These are phyloP conservation scores for Lucinisca nassula DNA, from an alignment of 2,888 invertebrate genomes.

Conservation along the genomic window DNA sequence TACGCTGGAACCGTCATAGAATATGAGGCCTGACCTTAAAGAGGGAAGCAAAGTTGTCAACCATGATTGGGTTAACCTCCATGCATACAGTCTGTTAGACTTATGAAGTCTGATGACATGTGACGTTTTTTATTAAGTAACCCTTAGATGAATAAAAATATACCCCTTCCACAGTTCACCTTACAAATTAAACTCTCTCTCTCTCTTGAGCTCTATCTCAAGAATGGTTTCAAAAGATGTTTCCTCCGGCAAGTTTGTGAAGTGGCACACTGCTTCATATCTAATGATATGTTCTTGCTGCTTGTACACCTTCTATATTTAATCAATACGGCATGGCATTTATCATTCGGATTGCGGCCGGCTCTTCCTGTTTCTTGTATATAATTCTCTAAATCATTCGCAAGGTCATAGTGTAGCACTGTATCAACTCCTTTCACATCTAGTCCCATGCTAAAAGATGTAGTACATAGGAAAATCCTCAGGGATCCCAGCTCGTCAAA, in stretches of 20 bases:
- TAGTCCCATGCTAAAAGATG: conserved; percentile 58
- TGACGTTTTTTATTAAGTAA: too few species aligned
- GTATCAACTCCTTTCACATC: conserved; percentile 53
- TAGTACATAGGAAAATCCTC: conserved; percentile 53
- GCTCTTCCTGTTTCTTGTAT: conserved; percentile 55
- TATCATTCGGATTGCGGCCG: conserved; percentile 23
- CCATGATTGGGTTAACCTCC: too few species aligned
- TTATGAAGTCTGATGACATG: too few species aligned
- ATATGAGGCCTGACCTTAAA: too few species aligned
- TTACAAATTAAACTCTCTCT: too few species aligned
- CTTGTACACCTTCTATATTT: conserved; percentile 29
- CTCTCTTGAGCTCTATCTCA: too few species aligned
- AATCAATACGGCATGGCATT: conserved; percentile 42
- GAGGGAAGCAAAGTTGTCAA: too few species aligned
- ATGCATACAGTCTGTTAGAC: too few species aligned
- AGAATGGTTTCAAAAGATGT: background rate
- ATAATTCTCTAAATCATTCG: conserved; percentile 50
- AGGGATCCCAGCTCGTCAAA: conserved; percentile 31
- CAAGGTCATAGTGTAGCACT: conserved; percentile 50
- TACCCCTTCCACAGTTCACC: too few species aligned
- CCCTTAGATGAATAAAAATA: too few species aligned
- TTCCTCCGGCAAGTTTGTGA: background rate
- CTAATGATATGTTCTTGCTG: conserved; percentile 33
- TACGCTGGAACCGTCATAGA: too few species aligned
- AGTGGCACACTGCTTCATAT: conserved; percentile 39